phyloP scores from a whole-genome alignment of 2,113 vertebrate genomes.

The Tenrec ecaudatus region DNA sequence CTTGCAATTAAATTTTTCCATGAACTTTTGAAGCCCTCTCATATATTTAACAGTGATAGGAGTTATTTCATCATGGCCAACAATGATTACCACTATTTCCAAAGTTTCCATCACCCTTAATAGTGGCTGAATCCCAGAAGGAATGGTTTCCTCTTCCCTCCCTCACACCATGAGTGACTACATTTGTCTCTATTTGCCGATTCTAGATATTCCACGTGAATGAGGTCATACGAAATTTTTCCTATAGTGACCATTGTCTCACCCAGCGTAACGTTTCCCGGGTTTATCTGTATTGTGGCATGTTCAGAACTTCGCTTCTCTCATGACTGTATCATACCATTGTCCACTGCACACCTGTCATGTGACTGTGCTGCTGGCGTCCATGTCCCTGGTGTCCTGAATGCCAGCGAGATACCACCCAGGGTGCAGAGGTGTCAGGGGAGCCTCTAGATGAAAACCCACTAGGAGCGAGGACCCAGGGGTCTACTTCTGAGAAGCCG shows the following conservation, averaged over 20 bases:
- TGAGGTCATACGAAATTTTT: background rate
- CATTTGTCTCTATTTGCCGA: background rate
- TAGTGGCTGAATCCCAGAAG: background rate
- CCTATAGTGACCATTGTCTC: background rate
- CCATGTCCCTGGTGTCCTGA: too few relatives aligned
- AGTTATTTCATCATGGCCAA: background rate
- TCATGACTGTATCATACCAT: too few relatives aligned
- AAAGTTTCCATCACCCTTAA: background rate
- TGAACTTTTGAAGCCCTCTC: background rate
- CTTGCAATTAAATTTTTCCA: background rate
- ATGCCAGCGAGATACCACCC: too few relatives aligned
- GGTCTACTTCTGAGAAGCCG: too few relatives aligned
- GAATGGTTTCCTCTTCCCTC: background rate
- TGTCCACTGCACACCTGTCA: too few relatives aligned
- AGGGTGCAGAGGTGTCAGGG: too few relatives aligned
- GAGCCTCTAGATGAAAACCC: too few relatives aligned
- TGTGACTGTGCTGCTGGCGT: too few relatives aligned
- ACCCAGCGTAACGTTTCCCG: background rate
- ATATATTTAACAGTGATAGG: background rate
- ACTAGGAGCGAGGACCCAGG: too few relatives aligned
- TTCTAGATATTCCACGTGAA: background rate
- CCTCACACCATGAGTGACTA: background rate
- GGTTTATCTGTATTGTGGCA: background rate
- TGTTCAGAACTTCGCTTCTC: background rate
- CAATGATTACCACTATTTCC: background rate